Conservation (phyloP, 1,140 invertebrate species). For the Orchestia grillus region DNA sequence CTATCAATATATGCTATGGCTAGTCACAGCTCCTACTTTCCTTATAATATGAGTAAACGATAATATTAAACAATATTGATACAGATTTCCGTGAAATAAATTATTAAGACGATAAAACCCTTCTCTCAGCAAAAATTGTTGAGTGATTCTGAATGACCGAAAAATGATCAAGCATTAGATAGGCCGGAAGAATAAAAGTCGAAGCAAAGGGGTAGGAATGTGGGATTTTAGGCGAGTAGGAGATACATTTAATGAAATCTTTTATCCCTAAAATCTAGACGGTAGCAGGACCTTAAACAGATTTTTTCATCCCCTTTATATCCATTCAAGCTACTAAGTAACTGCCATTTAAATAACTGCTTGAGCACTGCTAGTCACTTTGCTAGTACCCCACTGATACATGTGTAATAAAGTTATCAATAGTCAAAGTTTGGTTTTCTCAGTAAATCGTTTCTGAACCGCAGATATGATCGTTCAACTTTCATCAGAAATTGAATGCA, state of each 20-base stretch:
- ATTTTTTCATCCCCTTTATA: background rate
- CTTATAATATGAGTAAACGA: too few species aligned
- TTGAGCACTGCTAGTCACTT: background rate
- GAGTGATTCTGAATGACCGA: background rate
- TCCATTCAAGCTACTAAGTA: background rate
- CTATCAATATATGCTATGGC: too few species aligned
- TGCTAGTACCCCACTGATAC: background rate
- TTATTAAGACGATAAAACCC: too few species aligned
- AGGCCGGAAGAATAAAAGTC: too few species aligned
- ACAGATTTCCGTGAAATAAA: too few species aligned
- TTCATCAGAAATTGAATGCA: background rate
- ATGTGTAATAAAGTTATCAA: background rate
- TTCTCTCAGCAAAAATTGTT: background rate
- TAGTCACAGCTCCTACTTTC: too few species aligned
- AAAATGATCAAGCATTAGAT: background rate
- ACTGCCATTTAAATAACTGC: too few species aligned
- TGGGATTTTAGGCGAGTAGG: background rate
- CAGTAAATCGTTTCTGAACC: background rate
- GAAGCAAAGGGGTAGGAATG: too few species aligned
- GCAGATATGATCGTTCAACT: background rate
- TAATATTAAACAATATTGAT: too few species aligned
- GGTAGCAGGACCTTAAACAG: background rate
- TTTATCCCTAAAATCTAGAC: background rate
- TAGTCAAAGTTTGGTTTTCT: background rate
- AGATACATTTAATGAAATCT: background rate